phyloP scores from a whole-genome alignment of 2,888 invertebrate genomes.

The Leptogaster cylindrica region DNA sequence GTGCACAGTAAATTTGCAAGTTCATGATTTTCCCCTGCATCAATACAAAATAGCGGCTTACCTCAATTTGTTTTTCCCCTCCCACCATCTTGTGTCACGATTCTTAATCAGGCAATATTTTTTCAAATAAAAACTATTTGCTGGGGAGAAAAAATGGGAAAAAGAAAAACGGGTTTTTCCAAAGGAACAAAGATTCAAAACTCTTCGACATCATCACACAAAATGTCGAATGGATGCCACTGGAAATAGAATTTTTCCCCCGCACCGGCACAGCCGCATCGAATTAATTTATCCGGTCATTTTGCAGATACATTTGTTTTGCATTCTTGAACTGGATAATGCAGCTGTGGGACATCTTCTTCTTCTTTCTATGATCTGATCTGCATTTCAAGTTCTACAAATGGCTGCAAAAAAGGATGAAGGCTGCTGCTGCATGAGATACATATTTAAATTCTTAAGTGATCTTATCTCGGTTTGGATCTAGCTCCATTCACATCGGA shows the following conservation, averaged over 20 bases:
- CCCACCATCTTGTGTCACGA: slow-evolving; percentile 37
- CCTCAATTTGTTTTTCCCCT: slow-evolving; percentile 33
- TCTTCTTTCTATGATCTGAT: slow-evolving; percentile 19
- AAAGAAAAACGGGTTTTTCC: too few species aligned
- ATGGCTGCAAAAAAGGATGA: slow-evolving; percentile 11
- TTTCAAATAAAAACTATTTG: slow-evolving; percentile 34
- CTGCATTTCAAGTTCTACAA: slow-evolving; percentile 30
- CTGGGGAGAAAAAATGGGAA: too few species aligned
- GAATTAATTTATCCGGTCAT: slow-evolving; percentile 37
- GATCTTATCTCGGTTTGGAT: slow-evolving; percentile 25
- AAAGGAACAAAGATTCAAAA: neutral
- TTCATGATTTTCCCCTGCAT: slow-evolving; percentile 6
- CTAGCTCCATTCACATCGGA: slow-evolving; percentile 28
- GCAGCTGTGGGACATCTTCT: slow-evolving; percentile 27
- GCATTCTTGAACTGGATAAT: slow-evolving; percentile 21
- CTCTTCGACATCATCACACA: too few species aligned
- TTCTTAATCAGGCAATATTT: slow-evolving; percentile 23
- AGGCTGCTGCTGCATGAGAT: neutral
- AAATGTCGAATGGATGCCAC: slow-evolving; percentile 13
- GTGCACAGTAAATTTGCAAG: slow-evolving; percentile 44
- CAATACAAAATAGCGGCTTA: neutral
- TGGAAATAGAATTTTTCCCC: slow-evolving; percentile 29
- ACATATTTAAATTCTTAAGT: slow-evolving; percentile 35
- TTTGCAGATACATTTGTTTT: slow-evolving; percentile 22
- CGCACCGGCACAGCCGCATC: neutral